Evolutionary conservation across 2,888 invertebrate species (phyloP).

Genomic region (Adelphocoris suturalis): DNA sequence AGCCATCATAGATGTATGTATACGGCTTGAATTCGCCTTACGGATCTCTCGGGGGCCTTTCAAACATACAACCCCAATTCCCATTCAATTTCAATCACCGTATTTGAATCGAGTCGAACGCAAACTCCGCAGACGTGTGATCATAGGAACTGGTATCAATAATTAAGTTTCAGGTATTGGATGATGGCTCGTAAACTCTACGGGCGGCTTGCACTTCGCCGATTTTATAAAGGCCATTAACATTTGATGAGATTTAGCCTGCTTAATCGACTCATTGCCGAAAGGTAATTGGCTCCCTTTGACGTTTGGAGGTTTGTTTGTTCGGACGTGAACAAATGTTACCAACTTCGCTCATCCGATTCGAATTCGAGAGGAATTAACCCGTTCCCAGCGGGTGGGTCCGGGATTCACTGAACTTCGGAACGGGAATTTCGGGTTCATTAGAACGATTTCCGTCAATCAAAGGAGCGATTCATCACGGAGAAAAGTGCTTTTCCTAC

Average conservation of each 20-base stretch:
- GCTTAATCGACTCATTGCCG: slow-evolving; percentile 34
- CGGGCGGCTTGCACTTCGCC: neutral
- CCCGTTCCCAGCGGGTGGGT: neutral
- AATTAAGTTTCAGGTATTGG: too few species aligned
- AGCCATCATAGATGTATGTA: too few species aligned
- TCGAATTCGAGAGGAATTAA: slow-evolving; percentile 29
- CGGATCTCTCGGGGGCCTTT: too few species aligned
- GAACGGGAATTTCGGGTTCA: slow-evolving; percentile 29
- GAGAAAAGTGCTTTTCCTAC: slow-evolving; percentile 34
- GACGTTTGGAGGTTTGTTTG: slow-evolving; percentile 42
- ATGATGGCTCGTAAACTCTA: too few species aligned
- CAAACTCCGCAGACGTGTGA: too few species aligned
- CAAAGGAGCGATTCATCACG: slow-evolving; percentile 59
- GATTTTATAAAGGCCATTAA: neutral
- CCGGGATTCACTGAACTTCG: slow-evolving; percentile 39
- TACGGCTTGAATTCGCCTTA: too few species aligned
- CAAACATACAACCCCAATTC: too few species aligned
- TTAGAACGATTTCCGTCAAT: slow-evolving; percentile 40
- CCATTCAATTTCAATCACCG: too few species aligned
- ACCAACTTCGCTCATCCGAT: slow-evolving; percentile 39
- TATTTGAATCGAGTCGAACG: too few species aligned
- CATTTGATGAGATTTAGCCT: slow-evolving; percentile 19
- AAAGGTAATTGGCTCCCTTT: slow-evolving; percentile 44
- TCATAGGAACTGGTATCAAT: too few species aligned
- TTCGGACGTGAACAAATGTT: slow-evolving; percentile 46